These are phyloP conservation scores for Spilogale gracilis DNA, from an alignment of 2,113 vertebrate genomes.

Conservation along the genomic window DNA sequence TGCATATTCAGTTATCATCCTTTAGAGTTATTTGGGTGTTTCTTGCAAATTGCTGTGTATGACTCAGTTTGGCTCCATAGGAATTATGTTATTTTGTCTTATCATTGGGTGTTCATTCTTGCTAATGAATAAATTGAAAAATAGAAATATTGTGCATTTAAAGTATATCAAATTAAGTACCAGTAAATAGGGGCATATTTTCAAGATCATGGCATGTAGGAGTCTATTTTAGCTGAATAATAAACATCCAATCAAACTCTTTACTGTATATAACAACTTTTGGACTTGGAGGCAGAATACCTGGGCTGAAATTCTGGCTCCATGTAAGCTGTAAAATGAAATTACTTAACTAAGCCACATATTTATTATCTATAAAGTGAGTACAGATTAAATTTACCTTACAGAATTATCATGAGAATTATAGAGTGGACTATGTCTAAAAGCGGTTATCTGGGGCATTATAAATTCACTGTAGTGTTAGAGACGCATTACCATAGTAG, in stretches of 20 bases:
- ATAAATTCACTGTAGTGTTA: not conserved
- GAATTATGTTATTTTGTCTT: conserved; percentile 58
- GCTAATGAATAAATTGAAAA: conserved; percentile 72
- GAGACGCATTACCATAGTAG: not conserved
- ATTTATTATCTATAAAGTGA: not conserved
- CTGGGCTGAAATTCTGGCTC: conserved; percentile 25
- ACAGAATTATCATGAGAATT: not conserved
- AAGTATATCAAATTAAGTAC: conserved; percentile 60
- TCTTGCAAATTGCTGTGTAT: conserved; percentile 59
- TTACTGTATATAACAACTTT: not conserved
- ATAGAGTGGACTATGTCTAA: not conserved
- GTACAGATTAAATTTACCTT: conserved; percentile 29
- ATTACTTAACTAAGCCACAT: not conserved
- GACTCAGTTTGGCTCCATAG: conserved; percentile 52
- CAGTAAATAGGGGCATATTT: conserved; percentile 14
- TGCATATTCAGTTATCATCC: conserved; percentile 12
- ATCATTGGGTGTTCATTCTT: conserved; percentile 62
- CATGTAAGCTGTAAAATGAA: not conserved
- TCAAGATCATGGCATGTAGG: not conserved
- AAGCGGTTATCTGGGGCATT: not conserved
- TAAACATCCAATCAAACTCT: conserved; percentile 26
- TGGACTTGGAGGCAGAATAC: not conserved
- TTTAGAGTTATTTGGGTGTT: conserved; percentile 53
- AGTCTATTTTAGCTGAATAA: conserved; percentile 30
- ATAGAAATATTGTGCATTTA: conserved; percentile 49